Evolutionary conservation across 2,888 invertebrate genomes (phyloP), one percentile per base, ranked within the genome.

Genomic region (Agrotis clavis): DNA sequence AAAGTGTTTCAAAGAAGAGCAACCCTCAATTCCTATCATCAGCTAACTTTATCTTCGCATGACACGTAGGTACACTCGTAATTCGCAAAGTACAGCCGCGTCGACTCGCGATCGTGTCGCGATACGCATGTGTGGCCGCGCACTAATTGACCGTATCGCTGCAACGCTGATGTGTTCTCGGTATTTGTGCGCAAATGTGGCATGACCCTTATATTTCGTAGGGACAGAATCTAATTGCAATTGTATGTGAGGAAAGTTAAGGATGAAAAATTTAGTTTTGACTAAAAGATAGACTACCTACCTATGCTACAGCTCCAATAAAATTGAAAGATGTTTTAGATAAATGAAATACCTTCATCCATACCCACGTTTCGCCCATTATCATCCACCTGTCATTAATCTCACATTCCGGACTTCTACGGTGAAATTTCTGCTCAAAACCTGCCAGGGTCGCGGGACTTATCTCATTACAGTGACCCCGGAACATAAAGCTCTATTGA

Each of bases 81-180:
- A 78, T 72, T 83, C 79, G 77, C 70, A 53, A 64, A 69, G 25
- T 72, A 67, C 72, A 62, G 41, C 51, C 53, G 47, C 71, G 71
- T 69, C 56, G 80, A 67, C 53, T 47, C 74, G 63, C 61, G 86
- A 87, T 85, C 75, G 86, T 73, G 81, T 81, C 65, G 82, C 77
- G 88, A 88, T 88, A 88, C 86, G 89, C 90, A 90, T 88, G 90
- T 88, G 90, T 85, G 88, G 83, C 65, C 74, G 65, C 54, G 57
- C 71, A 74, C 83, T 88, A 90, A 90, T 90, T 89, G 89, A 86
- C 80, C 71, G 65, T 79, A 81, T 76, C 83, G 78, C 63, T 41
- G 68, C 60, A 66, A 70, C 68, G 76, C 51, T n/a, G 67, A 81
- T 69, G 77, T 56, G 69, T 85, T 85, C 83, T 59, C 35, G 50